Conservation (phyloP, 2,113 vertebrate genomes). For the Scophthalmus maximus region DNA sequence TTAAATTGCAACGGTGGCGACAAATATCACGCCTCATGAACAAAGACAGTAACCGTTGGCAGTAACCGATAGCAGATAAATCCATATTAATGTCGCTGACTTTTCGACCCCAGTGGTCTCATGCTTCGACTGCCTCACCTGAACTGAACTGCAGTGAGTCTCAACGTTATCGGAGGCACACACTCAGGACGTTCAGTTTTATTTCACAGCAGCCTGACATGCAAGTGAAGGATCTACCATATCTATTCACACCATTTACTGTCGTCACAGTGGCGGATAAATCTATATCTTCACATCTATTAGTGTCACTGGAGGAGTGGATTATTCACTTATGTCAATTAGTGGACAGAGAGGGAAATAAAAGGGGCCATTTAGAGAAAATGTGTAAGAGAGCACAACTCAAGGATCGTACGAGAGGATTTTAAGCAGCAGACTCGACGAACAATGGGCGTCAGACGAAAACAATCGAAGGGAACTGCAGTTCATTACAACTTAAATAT, state of each 20-base stretch:
- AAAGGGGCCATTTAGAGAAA: too few species aligned
- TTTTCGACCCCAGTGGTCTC: constrained; percentile 13
- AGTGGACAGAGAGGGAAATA: neutral
- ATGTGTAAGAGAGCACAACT: neutral
- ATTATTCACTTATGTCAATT: constrained; percentile 45
- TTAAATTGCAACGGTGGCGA: neutral
- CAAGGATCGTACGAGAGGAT: constrained; percentile 5
- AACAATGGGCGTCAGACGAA: constrained; percentile 21
- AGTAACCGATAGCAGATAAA: constrained; percentile 13
- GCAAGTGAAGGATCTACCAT: constrained; percentile 1
- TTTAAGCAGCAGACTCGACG: too few species aligned
- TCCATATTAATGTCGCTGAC: constrained; percentile 18
- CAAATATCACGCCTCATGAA: constrained; percentile 11
- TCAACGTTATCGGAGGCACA: too few species aligned
- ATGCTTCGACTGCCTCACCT: neutral
- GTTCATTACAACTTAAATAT: constrained; percentile 6
- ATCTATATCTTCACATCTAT: constrained; percentile 36
- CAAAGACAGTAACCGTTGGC: neutral
- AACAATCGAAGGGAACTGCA: constrained; percentile 20
- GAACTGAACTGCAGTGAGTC: neutral
- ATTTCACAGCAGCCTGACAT: neutral
- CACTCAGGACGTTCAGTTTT: too few species aligned
- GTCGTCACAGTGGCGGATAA: too few species aligned
- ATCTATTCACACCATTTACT: constrained; percentile 21
- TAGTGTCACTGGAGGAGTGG: too few species aligned